Evolutionary conservation across 1,140 invertebrate species (phyloP), one percentile per base, ranked within the genome.

Genomic region (Helicorthomorpha holstii): DNA sequence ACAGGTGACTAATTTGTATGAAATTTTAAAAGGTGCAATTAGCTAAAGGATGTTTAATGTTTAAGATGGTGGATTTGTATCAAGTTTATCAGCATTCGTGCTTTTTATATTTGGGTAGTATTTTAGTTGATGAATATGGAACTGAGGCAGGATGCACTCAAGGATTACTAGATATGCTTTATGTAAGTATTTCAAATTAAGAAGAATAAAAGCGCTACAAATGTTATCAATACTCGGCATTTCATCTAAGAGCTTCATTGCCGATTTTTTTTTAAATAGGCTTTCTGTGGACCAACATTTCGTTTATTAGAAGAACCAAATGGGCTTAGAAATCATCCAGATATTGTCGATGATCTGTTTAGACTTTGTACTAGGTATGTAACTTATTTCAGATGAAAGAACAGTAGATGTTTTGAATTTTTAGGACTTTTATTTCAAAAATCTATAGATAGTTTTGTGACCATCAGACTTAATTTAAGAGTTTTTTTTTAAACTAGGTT

Each of bases 261-360:
- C 44, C 22, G 23, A 38, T 22, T 27, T 10, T 54, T 34, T 47
- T 23, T 26, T 51, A 57, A 48, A 48, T 75, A 85, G 69, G 85
- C 82, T 41, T 82, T 94, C 61, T 79, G 91, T 60, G 75, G 76
- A 50, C 83, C 86, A 43, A 87, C 92, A 34, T 90, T 96, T 65
- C 69, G 73, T 44, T 64, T 91, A 58, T 72, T 95, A 48, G 80
- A 87, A 64, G 64, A 70, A 57, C 64, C 65, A 34, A 66, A 76
- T 76, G 85, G 86, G 1, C 68, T 97, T 7, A 74, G 80, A 53
- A 83, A 94, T 66, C 83, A 97, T 74, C 93, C 95, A 0, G 94
- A 98, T 59, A 98, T 92, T 0, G 89, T 98, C 0, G 95, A 98
- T 66, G 95, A 98, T 66, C 79, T 97, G 51, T 98, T 96, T 66